phyloP scores from a whole-genome alignment of 2,888 invertebrate genomes.

The Oscheius sp. region DNA sequence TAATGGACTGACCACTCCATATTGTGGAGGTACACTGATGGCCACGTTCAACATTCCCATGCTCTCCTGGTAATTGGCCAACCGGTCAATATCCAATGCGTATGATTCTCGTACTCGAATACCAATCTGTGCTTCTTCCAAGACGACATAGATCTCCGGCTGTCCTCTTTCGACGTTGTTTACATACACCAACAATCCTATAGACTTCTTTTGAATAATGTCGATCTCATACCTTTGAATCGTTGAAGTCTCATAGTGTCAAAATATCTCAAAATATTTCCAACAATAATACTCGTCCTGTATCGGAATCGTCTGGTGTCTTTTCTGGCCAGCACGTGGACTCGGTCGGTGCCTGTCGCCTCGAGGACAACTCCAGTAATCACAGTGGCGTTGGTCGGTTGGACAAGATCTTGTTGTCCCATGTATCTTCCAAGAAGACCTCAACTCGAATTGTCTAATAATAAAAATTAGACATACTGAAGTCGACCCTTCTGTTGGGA shows the following conservation, averaged over 20 bases:
- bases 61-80: constrained; percentile 68
- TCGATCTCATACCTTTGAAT: constrained; percentile 57
- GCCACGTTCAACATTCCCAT: constrained; percentile 71
- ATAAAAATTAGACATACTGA: constrained; percentile 53
- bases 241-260: constrained; percentile 71
- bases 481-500: constrained; percentile 71
- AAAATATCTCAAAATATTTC: constrained; percentile 71
- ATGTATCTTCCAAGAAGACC: constrained; percentile 69
- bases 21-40: constrained; percentile 67
- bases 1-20: constrained; percentile 60
- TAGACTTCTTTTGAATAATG: neutral
- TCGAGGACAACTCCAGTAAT: constrained; percentile 71
- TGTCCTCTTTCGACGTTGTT: constrained; percentile 72
- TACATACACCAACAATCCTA: constrained; percentile 70
- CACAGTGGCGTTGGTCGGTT: constrained; percentile 71
- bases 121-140: constrained; percentile 71
- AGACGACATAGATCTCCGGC: constrained; percentile 71
- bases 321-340: constrained; percentile 58
- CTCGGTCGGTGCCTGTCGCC: constrained; percentile 68
- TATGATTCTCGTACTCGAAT: constrained; percentile 70
- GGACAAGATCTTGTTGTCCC: constrained; percentile 69
- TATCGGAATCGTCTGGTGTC: constrained; percentile 63
- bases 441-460: constrained; percentile 28
- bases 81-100: constrained; percentile 67
- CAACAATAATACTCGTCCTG: constrained; percentile 69